phyloP scores from a whole-genome alignment of 2,888 invertebrate genomes.

The Drosophila paucipuncta region DNA sequence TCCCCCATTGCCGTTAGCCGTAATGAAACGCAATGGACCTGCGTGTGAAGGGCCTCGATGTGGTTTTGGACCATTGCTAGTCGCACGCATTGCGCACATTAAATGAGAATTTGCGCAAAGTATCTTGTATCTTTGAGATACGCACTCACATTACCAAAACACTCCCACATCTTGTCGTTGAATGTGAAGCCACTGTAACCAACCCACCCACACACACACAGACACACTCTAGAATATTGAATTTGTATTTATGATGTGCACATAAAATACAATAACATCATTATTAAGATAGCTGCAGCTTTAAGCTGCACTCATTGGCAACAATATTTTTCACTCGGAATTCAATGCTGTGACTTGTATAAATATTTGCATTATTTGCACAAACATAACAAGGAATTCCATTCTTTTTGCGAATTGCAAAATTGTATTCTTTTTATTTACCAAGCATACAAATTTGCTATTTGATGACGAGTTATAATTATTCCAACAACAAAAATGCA shows the following conservation, averaged over 20 bases:
- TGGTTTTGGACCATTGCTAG: conserved; percentile 43
- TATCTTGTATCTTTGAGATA: conserved; percentile 46
- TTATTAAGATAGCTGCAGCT: conserved; percentile 66
- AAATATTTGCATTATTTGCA: too few relatives aligned
- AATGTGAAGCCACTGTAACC: background rate
- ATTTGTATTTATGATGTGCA: conserved; percentile 77
- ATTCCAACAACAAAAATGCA: background rate
- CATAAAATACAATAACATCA: conserved; percentile 78
- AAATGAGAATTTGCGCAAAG: conserved; percentile 61
- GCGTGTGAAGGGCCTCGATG: conserved; percentile 65
- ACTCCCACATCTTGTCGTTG: conserved; percentile 4
- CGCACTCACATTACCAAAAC: conserved; percentile 30
- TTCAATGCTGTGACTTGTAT: background rate
- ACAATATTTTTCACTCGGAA: background rate
- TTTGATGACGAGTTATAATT: background rate
- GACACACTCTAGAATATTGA: conserved; percentile 55
- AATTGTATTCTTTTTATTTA: background rate
- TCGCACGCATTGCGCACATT: conserved; percentile 42
- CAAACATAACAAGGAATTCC: background rate
- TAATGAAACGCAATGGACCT: conserved; percentile 78
- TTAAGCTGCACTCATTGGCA: conserved; percentile 1
- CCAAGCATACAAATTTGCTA: background rate
- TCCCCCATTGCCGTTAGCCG: conserved; percentile 64
- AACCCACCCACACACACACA: conserved; percentile 1
- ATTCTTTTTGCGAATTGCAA: background rate